Base-by-base conservation (phyloP, 2,113 vertebrate species). In the Ptyas mucosa region DNA sequence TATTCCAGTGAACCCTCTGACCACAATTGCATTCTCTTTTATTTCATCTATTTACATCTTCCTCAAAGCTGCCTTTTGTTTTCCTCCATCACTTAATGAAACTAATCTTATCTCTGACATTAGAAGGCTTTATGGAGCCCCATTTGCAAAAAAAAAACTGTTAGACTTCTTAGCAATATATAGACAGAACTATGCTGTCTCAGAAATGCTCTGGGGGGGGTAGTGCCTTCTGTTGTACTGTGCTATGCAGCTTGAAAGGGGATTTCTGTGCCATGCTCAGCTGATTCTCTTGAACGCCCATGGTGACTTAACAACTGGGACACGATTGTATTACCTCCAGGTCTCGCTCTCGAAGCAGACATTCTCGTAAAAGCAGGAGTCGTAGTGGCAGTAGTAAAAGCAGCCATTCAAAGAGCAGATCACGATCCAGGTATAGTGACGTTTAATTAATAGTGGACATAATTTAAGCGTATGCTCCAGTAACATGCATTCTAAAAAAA, bases 271-370 rank as follows among this genome's bases (percentile, higher is more conserved):
- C 0, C 69, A 21, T 69, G 43, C n/a, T 8, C 1, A 3, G 21
- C 34, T 43, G 69, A 7, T 87, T n/a, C 0, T 34, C 52, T 20
- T n/a, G 8, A 55, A 57, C 10, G 3, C 12, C 14, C 11, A 18
- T 43, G 54, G 2, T 0, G 0, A 75, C 55, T 75, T 95, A 55
- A 61, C 93, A 0, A 0, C 29, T 34, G 26, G 15, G 26, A 43
- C 24, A 64, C 34, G 5, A 26, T 58, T 57, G 34, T 75, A 46
- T 91, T 92, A 21, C 39, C 94, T 90, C 5, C 95, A 99, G 99
- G 97, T 99, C 99, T 96, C 98, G 98, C 94, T 99, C 99, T 96
- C 98, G 98, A 95, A 99, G 99, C 97, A 98, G 99, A 95, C 98
- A 98, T 89, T 99, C 99, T 55, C 98, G 98, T 23, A 99, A 99